phyloP scores from a whole-genome alignment of 2,888 invertebrate species.

The Eristalinus sepulchralis region DNA sequence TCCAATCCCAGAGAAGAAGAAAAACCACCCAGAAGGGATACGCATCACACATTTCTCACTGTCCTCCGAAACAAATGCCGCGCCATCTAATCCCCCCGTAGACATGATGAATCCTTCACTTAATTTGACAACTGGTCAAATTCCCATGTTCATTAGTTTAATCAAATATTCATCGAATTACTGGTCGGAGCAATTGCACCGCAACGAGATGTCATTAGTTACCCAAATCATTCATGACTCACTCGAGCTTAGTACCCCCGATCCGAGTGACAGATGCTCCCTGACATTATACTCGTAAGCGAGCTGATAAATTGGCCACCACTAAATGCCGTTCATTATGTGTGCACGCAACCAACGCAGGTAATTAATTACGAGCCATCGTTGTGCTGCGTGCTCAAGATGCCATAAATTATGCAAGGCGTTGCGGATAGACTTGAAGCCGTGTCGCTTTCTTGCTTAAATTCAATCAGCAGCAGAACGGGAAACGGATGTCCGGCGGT shows the following conservation, averaged over 20 bases:
- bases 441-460: slow-evolving; percentile 46
- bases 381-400: slow-evolving; percentile 13
- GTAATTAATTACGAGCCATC: slow-evolving; percentile 52
- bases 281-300: slow-evolving; percentile 38
- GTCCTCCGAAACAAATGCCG: too few relatives aligned
- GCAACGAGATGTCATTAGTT: not conserved
- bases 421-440: slow-evolving; percentile 35
- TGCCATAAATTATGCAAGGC: slow-evolving; percentile 57
- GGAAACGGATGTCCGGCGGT: not conserved
- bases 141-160: not conserved
- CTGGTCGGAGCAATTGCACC: not conserved
- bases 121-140: not conserved
- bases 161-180: not conserved
- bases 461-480: slow-evolving; percentile 41
- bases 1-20: too few relatives aligned
- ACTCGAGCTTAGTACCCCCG: not conserved
- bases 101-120: not conserved
- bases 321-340: slow-evolving; percentile 29
- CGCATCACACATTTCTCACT: too few relatives aligned
- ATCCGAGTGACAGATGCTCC: not conserved
- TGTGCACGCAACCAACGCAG: slow-evolving; percentile 20
- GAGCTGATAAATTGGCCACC: slow-evolving; percentile 43
- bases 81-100: too few relatives aligned
- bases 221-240: slow-evolving; percentile 4
- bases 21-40: too few relatives aligned